Evolutionary conservation across 2,888 invertebrate genomes (phyloP).

Genomic region (Candidula unifasciata): DNA sequence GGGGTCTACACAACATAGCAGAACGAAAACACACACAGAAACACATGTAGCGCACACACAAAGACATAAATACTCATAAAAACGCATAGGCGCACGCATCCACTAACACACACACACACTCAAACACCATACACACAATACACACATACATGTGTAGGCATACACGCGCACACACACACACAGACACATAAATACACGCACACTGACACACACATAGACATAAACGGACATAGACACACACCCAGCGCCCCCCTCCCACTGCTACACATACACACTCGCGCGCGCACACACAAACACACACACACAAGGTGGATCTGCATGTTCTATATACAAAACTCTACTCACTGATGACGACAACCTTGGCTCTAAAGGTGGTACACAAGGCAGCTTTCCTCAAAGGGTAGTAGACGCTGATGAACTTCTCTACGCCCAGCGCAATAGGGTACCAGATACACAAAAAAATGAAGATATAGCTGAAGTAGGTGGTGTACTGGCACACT

Average conservation of each 20-base stretch:
- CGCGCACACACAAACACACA: background rate
- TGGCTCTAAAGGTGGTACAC: conserved; percentile 73
- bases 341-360: conserved; percentile 66
- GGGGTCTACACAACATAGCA: too few species aligned
- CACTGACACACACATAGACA: background rate
- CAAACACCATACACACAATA: too few species aligned
- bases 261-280: background rate
- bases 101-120: too few species aligned
- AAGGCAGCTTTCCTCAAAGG: conserved; percentile 65
- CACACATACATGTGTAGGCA: background rate
- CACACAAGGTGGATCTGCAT: background rate
- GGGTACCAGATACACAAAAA: conserved; percentile 70
- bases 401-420: conserved; percentile 68
- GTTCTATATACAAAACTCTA: background rate
- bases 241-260: background rate
- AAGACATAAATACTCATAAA: too few species aligned
- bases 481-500: conserved; percentile 86
- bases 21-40: too few species aligned
- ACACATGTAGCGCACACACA: too few species aligned
- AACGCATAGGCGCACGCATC: too few species aligned
- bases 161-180: background rate
- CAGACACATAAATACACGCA: background rate
- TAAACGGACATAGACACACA: too few species aligned
- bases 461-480: conserved; percentile 80
- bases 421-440: conserved; percentile 65